Evolutionary conservation across 2,113 vertebrate species (phyloP).

Genomic region (Uria aalge): DNA sequence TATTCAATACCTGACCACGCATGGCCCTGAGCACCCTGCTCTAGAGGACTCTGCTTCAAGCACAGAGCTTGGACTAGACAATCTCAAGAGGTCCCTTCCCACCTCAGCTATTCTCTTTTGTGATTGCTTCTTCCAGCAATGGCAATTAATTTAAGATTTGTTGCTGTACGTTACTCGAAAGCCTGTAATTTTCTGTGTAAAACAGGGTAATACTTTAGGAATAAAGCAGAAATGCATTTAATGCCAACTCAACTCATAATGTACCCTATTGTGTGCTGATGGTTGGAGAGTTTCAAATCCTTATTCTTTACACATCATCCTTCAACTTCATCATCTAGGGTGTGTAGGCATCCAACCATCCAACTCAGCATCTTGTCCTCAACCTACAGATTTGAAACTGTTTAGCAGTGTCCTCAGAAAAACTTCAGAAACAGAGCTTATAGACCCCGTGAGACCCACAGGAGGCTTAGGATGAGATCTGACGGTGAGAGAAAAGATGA

Average conservation of each 20-base stretch:
- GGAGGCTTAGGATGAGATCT: not conserved
- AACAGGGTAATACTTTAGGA: not conserved
- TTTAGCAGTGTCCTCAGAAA: not conserved
- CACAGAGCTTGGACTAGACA: not conserved
- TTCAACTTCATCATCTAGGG: not conserved
- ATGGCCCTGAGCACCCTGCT: not conserved
- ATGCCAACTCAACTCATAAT: not conserved
- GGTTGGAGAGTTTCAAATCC: not conserved
- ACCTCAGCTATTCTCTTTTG: not conserved
- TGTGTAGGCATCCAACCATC: not conserved
- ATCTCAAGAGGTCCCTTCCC: not conserved
- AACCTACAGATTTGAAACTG: not conserved
- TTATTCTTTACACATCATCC: not conserved
- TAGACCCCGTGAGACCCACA: not conserved
- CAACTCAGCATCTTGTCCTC: not conserved
- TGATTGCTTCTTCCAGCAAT: not conserved
- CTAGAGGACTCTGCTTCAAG: not conserved
- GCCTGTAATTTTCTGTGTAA: not conserved
- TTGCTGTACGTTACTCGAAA: not conserved
- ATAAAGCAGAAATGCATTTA: constrained; percentile 10
- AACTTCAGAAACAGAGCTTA: not conserved
- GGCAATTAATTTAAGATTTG: not conserved
- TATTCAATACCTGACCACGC: not conserved
- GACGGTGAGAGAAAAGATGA: not conserved
- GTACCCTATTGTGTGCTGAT: not conserved